Conservation (phyloP, 2,888 invertebrate species). For the Phalangium opilio region DNA sequence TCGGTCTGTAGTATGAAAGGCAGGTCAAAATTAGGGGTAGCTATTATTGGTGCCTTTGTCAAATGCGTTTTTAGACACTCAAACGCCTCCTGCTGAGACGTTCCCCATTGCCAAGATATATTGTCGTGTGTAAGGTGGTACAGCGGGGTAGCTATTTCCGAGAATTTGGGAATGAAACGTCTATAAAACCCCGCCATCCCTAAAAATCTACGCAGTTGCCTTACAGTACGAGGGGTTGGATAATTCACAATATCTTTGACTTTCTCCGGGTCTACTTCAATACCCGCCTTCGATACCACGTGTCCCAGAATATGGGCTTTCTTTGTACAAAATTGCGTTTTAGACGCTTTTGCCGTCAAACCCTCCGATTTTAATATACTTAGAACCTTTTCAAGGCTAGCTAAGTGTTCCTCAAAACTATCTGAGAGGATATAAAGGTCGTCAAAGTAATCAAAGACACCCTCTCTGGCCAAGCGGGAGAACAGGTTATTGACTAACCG, state of each 20-base stretch:
- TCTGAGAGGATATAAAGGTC: slow-evolving; percentile 19
- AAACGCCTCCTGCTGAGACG: slow-evolving; percentile 4
- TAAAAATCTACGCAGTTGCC: not conserved
- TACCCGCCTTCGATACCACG: slow-evolving; percentile 4
- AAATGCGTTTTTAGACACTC: slow-evolving; percentile 3
- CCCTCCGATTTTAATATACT: slow-evolving; percentile 13
- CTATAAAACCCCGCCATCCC: slow-evolving; percentile 3
- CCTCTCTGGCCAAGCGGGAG: slow-evolving; percentile 11
- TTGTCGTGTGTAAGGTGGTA: slow-evolving; percentile 5
- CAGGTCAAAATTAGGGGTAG: slow-evolving; percentile 14
- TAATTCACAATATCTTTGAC: slow-evolving; percentile 3
- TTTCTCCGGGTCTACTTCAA: slow-evolving; percentile 4
- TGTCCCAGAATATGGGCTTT: slow-evolving; percentile 12
- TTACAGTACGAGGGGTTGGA: slow-evolving; percentile 11
- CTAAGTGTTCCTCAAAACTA: slow-evolving; percentile 17
- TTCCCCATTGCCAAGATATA: slow-evolving; percentile 6
- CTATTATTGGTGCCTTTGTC: slow-evolving; percentile 16
- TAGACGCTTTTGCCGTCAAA: slow-evolving; percentile 18
- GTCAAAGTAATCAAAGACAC: slow-evolving; percentile 20
- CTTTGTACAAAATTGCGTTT: slow-evolving; percentile 16
- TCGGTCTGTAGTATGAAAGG: slow-evolving; percentile 22
- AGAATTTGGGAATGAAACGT: slow-evolving; percentile 5
- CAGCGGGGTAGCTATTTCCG: slow-evolving; percentile 5
- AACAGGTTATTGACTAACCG: slow-evolving; percentile 21
- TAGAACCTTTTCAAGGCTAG: slow-evolving; percentile 11